phyloP scores from a whole-genome alignment of 2,797 vertebrate genomes.

The Antennarius maculatus region DNA sequence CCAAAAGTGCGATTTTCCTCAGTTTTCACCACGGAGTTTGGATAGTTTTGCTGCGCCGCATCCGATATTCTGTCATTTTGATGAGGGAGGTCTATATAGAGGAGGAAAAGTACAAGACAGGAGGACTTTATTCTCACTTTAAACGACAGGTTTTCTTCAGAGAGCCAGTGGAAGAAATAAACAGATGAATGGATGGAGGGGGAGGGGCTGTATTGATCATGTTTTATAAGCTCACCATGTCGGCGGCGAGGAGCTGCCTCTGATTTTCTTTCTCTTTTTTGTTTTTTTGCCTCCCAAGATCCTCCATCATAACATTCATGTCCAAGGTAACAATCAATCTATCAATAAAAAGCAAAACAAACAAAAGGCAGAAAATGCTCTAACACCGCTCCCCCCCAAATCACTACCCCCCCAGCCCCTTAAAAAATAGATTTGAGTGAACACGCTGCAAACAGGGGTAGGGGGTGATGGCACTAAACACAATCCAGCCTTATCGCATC shows the following conservation, averaged over 20 bases:
- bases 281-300: constrained; percentile 50
- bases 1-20: constrained; percentile 39
- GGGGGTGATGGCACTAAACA: constrained; percentile 53
- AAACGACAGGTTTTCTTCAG: constrained; percentile 39
- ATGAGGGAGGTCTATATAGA: constrained; percentile 24
- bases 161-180: constrained; percentile 56
- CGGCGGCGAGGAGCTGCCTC: constrained; percentile 61
- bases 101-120: constrained; percentile 24
- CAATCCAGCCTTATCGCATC: constrained; percentile 76
- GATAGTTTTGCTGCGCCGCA: constrained; percentile 18
- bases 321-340: constrained; percentile 78
- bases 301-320: constrained; percentile 68
- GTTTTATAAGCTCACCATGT: constrained; percentile 63
- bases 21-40: constrained; percentile 51
- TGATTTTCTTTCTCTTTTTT: constrained; percentile 68
- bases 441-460: constrained; percentile 37
- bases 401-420: constrained; percentile 35
- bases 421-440: constrained; percentile 66
- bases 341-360: constrained; percentile 77
- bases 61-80: constrained; percentile 45
- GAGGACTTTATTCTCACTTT: constrained; percentile 39
- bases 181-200: constrained; percentile 61
- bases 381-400: constrained; percentile 29
- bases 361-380: constrained; percentile 71
- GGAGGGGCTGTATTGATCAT: constrained; percentile 66